These are phyloP conservation scores for Lepus europaeus DNA, from an alignment of 2,113 vertebrate species.

Conservation along the genomic window DNA sequence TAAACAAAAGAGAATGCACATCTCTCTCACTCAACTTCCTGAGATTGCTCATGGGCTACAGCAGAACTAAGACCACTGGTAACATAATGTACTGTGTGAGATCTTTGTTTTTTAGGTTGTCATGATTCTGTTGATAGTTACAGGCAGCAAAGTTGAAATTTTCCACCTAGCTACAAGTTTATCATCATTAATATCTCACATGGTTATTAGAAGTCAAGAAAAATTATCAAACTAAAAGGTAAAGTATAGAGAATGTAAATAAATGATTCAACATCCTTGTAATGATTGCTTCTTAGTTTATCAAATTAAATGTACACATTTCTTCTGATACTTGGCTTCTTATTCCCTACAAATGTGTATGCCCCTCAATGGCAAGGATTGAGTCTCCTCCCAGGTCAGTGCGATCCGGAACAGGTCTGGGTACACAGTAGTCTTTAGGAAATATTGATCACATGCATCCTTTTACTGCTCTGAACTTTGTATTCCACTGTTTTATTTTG, in stretches of 20 bases:
- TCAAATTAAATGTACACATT: not conserved
- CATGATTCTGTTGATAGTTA: not conserved
- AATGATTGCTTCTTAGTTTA: not conserved
- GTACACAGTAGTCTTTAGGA: accelerated
- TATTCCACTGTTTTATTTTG: not conserved
- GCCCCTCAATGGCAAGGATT: not conserved
- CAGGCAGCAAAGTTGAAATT: not conserved
- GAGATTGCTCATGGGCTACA: not conserved
- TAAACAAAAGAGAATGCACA: not conserved
- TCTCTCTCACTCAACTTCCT: not conserved
- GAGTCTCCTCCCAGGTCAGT: accelerated
- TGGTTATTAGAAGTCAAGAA: slow-evolving; percentile 36
- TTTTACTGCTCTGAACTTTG: not conserved
- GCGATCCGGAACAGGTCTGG: not conserved
- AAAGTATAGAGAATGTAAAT: not conserved
- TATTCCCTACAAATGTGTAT: not conserved
- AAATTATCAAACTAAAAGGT: slow-evolving; percentile 14
- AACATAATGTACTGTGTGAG: not conserved
- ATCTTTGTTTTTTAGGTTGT: not conserved
- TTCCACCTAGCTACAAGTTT: not conserved
- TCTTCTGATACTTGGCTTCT: slow-evolving; percentile 22
- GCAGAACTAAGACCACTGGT: not conserved
- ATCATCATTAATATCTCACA: not conserved
- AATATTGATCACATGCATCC: accelerated
- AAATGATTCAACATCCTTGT: not conserved